A percentile compares a stretch with the other conserved stretches of the same genome.
Evolutionary conservation across 2,888 invertebrate genomes (phyloP).

Genomic region (Ormyrus thymus): DNA sequence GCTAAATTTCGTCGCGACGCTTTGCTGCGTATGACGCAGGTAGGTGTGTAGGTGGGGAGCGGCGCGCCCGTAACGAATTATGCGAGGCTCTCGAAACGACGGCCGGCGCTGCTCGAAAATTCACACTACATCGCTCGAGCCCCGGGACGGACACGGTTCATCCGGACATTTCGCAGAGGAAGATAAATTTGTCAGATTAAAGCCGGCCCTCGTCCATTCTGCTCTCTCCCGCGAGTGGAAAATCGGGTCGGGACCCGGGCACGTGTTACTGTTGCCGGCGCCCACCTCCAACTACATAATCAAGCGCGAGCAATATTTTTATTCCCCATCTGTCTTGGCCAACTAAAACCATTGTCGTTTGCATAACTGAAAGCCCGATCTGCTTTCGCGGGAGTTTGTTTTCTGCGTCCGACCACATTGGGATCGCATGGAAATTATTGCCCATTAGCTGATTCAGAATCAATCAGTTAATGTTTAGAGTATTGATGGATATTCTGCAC

Average conservation of each 20-base stretch:
- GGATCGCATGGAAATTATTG: no score
- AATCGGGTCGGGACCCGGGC: conserved; percentile 55
- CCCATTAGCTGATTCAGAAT: no score
- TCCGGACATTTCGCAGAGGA: conserved; percentile 56
- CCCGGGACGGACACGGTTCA: conserved; percentile 55
- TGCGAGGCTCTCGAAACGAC: conserved; percentile 57
- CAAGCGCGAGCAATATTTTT: conserved; percentile 28
- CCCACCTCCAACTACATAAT: conserved; percentile 9
- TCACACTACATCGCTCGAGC: conserved; percentile 55
- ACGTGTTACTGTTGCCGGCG: conserved; percentile 23
- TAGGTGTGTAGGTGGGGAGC: background rate
- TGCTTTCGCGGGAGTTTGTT: no score
- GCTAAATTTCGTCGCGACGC: no score
- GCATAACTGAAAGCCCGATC: no score
- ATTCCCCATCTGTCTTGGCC: conserved; percentile 5
- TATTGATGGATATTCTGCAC: no score
- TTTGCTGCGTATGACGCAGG: conserved; percentile 14
- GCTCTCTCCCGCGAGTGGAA: conserved; percentile 46
- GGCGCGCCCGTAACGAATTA: conserved; percentile 58
- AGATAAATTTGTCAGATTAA: conserved; percentile 62
- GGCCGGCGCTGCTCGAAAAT: conserved; percentile 60
- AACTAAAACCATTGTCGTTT: no score
- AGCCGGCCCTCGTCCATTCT: conserved; percentile 49
- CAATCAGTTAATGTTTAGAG: no score
- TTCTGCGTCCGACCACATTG: no score